These are phyloP conservation scores for Syncerus caffer DNA, from an alignment of 2,797 vertebrate species.

Conservation along the genomic window DNA sequence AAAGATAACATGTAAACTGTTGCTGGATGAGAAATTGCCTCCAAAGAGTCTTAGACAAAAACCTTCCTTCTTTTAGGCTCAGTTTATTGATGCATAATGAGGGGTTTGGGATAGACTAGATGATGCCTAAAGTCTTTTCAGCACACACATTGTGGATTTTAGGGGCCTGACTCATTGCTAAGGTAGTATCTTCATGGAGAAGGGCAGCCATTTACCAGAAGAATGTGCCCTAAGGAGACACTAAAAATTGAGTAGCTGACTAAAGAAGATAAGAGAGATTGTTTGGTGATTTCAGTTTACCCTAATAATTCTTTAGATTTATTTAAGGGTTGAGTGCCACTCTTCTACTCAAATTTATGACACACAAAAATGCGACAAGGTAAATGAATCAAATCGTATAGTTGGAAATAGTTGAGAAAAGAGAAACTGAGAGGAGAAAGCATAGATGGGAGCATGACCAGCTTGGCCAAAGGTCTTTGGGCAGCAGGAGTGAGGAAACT, in stretches of 20 bases:
- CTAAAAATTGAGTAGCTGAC: neutral
- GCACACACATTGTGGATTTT: neutral
- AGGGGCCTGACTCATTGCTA: neutral
- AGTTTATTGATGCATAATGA: constrained; percentile 27
- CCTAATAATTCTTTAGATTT: neutral
- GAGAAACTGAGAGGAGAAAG: neutral
- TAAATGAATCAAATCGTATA: neutral
- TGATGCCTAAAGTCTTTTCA: constrained; percentile 14
- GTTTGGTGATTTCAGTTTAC: neutral
- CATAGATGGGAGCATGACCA: neutral
- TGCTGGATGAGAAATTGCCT: neutral
- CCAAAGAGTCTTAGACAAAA: constrained; percentile 8
- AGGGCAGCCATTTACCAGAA: neutral
- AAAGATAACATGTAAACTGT: neutral
- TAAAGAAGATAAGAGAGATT: neutral
- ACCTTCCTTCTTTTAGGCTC: neutral
- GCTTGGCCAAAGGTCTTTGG: neutral
- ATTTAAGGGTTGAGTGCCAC: neutral
- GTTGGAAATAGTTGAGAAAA: constrained; percentile 11
- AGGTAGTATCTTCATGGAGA: constrained; percentile 9
- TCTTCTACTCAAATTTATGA: neutral
- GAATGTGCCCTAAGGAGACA: neutral
- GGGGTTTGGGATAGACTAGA: neutral
- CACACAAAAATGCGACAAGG: neutral
- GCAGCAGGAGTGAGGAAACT: neutral